These are phyloP conservation scores for Rhynchomys soricoides DNA, from an alignment of 2,113 vertebrate species.

Conservation along the genomic window DNA sequence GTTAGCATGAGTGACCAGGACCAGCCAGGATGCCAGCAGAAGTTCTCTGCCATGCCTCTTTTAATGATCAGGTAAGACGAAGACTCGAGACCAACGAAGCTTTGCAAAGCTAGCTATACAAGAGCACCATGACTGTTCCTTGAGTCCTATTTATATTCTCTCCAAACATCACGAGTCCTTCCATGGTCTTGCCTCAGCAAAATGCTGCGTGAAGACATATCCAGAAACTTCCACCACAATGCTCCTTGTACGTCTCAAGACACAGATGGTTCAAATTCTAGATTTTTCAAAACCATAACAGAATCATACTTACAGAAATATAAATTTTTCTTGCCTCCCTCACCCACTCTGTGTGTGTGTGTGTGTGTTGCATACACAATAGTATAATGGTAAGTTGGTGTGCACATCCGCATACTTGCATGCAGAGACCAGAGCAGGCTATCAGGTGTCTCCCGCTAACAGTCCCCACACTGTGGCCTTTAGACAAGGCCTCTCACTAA, in stretches of 20 bases:
- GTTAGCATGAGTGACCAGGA: too few species aligned
- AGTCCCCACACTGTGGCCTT: background rate
- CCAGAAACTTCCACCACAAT: too few species aligned
- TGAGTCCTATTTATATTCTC: too few species aligned
- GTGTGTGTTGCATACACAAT: background rate
- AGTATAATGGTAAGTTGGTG: background rate
- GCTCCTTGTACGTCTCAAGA: background rate
- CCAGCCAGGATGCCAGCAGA: too few species aligned
- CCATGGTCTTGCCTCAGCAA: too few species aligned
- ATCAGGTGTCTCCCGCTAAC: background rate
- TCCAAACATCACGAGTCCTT: too few species aligned
- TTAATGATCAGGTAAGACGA: too few species aligned
- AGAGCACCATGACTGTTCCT: too few species aligned
- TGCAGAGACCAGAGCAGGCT: background rate
- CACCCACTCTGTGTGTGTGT: background rate
- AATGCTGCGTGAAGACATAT: too few species aligned
- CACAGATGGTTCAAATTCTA: slow-evolving; percentile 12
- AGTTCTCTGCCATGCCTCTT: too few species aligned
- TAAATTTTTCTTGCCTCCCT: background rate
- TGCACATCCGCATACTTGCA: background rate
- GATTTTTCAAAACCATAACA: slow-evolving; percentile 29
- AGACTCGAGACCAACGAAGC: too few species aligned
- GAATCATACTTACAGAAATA: background rate
- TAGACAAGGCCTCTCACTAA: background rate
- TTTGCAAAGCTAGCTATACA: too few species aligned